A percentile compares a stretch with the other conserved stretches of the same genome.
Conservation (phyloP, 2,113 vertebrate species). For the Trachemys scripta region DNA sequence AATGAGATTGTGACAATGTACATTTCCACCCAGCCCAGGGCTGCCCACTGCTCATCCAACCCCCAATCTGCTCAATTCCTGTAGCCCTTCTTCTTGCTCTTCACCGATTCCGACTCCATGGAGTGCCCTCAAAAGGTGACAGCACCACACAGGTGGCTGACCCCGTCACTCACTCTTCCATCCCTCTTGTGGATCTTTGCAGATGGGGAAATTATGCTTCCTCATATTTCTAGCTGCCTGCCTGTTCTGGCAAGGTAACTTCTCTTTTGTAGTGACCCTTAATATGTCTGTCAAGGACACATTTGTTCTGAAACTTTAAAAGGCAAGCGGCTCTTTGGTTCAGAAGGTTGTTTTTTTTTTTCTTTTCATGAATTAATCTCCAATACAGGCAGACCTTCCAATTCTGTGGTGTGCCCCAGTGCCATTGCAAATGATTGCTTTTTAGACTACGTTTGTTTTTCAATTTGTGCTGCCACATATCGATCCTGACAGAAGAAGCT, state of each 20-base stretch:
- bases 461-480: background rate
- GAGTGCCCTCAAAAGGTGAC: background rate
- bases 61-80: background rate
- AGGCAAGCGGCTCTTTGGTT: conserved; percentile 27
- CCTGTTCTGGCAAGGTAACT: background rate
- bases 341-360: background rate
- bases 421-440: conserved; percentile 28
- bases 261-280: background rate
- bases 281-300: conserved; percentile 36
- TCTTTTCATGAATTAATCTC: background rate
- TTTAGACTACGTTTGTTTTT: conserved; percentile 14
- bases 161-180: background rate
- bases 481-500: background rate
- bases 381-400: background rate
- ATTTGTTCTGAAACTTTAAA: conserved; percentile 39
- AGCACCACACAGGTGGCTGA: background rate
- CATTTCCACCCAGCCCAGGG: background rate
- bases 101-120: background rate
- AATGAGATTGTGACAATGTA: background rate
- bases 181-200: background rate
- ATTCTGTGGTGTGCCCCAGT: background rate
- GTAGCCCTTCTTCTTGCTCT: background rate
- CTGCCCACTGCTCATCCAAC: background rate
- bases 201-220: background rate
- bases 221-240: background rate